Base-by-base conservation (phyloP, 2,797 vertebrate species). In the Coreius guichenoti region DNA sequence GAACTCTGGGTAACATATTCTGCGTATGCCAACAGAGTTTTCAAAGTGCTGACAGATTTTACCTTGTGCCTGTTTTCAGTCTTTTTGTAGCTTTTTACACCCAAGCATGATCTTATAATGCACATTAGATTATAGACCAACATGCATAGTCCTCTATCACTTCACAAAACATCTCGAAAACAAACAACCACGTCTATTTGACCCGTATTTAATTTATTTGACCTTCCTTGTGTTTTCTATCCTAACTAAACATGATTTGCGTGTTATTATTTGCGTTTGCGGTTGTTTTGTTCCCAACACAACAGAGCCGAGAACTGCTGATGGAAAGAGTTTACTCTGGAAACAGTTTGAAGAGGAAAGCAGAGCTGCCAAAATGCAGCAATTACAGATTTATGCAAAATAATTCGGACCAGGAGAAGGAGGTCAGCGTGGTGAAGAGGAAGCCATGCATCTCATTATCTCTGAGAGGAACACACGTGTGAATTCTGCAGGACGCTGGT, bases 381-480 rank as follows among this genome's bases (percentile, higher is more conserved):
- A 39, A n/a, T 77, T 31, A 33, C 47, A 75, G 29, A 75, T 39
- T 58, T 77, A 77, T 77, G 74, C 74, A n/a, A 77, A 77, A 58
- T 77, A 39, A 77, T 56, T 54, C 21, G 2, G 12, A 56, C 33
- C 12, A n/a, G 74, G 31, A 76, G 13, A 16, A 23, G 21, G 74
- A 56, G 51, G 74, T 56, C 51, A n/a, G 31, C 3, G 3, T 1
- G 36, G 74, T 8, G 74, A 21, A n/a, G 74, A 39, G 51, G 31
- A 56, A 56, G 74, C 49, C 4, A 45, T 49, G 73, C 73, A 23
- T 75, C 19, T 33, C 17, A 75, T 74, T 74, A 51, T 31, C 26
- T 21, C 6, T 21, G 51, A 54, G 51, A 54, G 51, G 51, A 51
- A 43, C 17, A 54, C 51, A 4, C 19, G 19, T 54, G 7, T 21